A percentile compares a stretch with the other conserved stretches of the same genome.
Conservation (phyloP, 2,888 invertebrate species). For the Heteropelma amictum region DNA sequence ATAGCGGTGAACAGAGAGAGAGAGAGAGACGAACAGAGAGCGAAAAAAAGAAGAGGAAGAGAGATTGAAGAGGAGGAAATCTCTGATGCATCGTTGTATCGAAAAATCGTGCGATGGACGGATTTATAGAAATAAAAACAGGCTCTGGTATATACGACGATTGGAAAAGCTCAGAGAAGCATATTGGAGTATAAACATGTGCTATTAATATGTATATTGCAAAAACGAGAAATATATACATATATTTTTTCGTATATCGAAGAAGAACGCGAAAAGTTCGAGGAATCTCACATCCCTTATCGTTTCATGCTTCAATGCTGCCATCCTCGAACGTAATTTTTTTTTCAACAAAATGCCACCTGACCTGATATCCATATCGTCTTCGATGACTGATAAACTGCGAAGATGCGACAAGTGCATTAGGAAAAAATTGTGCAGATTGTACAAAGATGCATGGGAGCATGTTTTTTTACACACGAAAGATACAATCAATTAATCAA, state of each 20-base stretch:
- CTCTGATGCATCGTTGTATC: not conserved
- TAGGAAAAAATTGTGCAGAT: not conserved
- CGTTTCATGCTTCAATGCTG: slow-evolving; percentile 1
- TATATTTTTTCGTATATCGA: not conserved
- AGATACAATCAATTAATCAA: slow-evolving; percentile 31
- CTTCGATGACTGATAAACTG: not conserved
- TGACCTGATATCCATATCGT: slow-evolving; percentile 13
- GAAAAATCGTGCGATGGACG: slow-evolving; percentile 11
- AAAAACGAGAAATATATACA: not conserved
- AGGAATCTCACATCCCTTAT: not conserved
- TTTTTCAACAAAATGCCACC: slow-evolving; percentile 22
- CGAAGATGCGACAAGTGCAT: not conserved
- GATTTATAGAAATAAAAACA: not conserved
- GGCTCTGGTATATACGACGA: not conserved
- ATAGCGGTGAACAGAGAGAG: not conserved
- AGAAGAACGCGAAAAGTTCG: not conserved
- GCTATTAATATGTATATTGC: not conserved
- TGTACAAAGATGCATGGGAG: slow-evolving; percentile 13
- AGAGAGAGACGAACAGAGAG: not conserved
- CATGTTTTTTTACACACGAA: not conserved
- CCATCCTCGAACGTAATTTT: not conserved
- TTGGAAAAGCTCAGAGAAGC: not conserved
- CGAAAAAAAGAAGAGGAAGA: not conserved
- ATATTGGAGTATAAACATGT: not conserved
- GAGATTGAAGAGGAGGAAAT: not conserved